Evolutionary conservation across 2,888 invertebrate genomes (phyloP).

Genomic region (Platynereis dumerilii): DNA sequence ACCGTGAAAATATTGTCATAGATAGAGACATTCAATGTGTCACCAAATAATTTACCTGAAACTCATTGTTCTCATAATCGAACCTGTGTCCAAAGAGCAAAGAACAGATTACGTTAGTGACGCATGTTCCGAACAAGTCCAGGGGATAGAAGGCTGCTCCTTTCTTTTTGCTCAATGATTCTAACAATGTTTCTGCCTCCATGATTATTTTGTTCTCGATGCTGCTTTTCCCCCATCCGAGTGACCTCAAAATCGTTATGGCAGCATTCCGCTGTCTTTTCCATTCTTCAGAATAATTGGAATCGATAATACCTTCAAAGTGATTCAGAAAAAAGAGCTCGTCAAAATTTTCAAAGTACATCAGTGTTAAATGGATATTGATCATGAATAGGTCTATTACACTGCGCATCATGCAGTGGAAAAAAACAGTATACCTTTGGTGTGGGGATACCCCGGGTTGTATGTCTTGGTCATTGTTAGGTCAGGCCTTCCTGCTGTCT

Average conservation of each 20-base stretch:
- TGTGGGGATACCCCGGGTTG: too few species aligned
- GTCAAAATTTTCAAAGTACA: too few species aligned
- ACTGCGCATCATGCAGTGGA: too few species aligned
- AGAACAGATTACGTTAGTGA: slow-evolving; percentile 18
- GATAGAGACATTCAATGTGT: too few species aligned
- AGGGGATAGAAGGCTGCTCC: neutral
- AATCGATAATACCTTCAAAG: slow-evolving; percentile 19
- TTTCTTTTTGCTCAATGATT: neutral
- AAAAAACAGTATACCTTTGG: too few species aligned
- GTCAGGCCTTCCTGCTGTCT: neutral
- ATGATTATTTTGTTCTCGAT: slow-evolving; percentile 11
- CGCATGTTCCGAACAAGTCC: neutral
- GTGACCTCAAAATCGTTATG: neutral
- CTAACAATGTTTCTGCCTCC: slow-evolving; percentile 4
- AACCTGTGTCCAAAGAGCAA: slow-evolving; percentile 13
- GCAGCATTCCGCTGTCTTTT: slow-evolving; percentile 7
- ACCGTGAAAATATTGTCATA: too few species aligned
- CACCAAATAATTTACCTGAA: too few species aligned
- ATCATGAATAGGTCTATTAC: too few species aligned
- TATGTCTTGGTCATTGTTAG: too few species aligned
- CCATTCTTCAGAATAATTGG: slow-evolving; percentile 11
- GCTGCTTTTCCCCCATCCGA: slow-evolving; percentile 14
- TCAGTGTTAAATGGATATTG: too few species aligned
- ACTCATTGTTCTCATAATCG: slow-evolving; percentile 7
- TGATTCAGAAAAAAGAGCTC: too few species aligned